A percentile compares a stretch with the other conserved stretches of the same genome.
Evolutionary conservation across 2,797 vertebrate genomes (phyloP).

Genomic region (Lateolabrax maculatus): DNA sequence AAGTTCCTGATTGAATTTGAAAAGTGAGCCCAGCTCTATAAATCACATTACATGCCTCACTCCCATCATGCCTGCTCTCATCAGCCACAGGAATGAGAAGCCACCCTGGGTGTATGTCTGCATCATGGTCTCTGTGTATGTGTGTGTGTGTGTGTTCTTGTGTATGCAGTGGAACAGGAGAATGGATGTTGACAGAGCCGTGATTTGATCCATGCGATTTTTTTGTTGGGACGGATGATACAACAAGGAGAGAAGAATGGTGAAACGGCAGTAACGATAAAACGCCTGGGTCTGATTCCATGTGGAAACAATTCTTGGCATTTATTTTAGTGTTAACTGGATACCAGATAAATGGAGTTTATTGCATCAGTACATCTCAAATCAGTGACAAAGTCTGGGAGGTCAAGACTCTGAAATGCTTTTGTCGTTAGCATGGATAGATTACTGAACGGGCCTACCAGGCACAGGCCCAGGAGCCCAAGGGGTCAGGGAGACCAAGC

Average conservation of each 20-base stretch:
- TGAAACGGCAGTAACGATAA: conserved; percentile 38
- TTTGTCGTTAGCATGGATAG: conserved; percentile 12
- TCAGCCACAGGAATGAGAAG: conserved; percentile 76
- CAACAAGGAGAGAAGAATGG: conserved; percentile 15
- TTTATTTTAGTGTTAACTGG: conserved; percentile 38
- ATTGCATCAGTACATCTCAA: conserved; percentile 14
- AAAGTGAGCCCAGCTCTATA: conserved; percentile 82
- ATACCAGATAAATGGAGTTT: conserved; percentile 15
- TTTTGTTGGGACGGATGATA: conserved; percentile 34
- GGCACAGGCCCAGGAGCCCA: not conserved
- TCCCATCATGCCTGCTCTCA: conserved; percentile 78
- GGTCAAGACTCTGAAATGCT: not conserved
- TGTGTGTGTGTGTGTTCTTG: conserved; percentile 52
- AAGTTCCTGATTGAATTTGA: conserved; percentile 88
- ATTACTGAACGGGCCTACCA: not conserved
- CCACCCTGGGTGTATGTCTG: conserved; percentile 65
- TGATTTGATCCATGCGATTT: conserved; percentile 58
- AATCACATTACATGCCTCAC: conserved; percentile 86
- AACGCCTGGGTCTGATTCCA: conserved; percentile 34
- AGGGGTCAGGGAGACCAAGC: not conserved
- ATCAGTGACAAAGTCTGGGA: conserved; percentile 1
- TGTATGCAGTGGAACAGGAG: conserved; percentile 35
- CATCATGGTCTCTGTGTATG: conserved; percentile 40
- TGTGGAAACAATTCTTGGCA: conserved; percentile 10
- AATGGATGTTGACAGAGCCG: conserved; percentile 64